Conservation (phyloP, 2,888 invertebrate species). For the Hemicrepidius hirtus region DNA sequence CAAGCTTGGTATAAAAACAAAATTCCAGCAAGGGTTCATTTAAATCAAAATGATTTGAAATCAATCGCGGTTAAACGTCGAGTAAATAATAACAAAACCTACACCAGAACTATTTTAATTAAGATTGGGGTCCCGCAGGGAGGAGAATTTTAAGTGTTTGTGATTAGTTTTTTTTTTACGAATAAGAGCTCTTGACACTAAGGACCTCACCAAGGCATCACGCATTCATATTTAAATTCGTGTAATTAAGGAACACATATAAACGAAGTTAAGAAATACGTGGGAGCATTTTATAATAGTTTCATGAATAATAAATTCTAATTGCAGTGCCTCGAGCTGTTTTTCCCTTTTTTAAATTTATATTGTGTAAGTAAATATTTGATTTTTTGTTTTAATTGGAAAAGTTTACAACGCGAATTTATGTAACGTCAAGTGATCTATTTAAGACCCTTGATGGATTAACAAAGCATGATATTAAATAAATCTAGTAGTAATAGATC, state of each 20-base stretch:
- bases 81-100: slow-evolving; percentile 16
- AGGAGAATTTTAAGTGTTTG: slow-evolving; percentile 26
- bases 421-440: no score
- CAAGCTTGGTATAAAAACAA: no score
- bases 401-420: no score
- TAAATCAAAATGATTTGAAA: slow-evolving; percentile 8
- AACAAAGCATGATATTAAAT: slow-evolving; percentile 21
- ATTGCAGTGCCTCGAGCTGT: slow-evolving; percentile 10
- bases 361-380: neutral
- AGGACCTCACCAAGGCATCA: slow-evolving; percentile 7
- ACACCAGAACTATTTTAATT: slow-evolving; percentile 26
- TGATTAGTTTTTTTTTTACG: slow-evolving; percentile 30
- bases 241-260: slow-evolving; percentile 21
- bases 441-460: neutral
- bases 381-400: no score
- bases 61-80: slow-evolving; percentile 5
- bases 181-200: slow-evolving; percentile 22
- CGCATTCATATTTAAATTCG: slow-evolving; percentile 29
- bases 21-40: neutral
- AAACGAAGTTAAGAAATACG: slow-evolving; percentile 15
- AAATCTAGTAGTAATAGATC: slow-evolving; percentile 18
- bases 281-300: slow-evolving; percentile 31
- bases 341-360: slow-evolving; percentile 8
- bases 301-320: slow-evolving; percentile 25
- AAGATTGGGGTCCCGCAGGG: slow-evolving; percentile 29